Evolutionary conservation across 2,113 vertebrate genomes (phyloP).

Genomic region (Hippocampus guttulatus): DNA sequence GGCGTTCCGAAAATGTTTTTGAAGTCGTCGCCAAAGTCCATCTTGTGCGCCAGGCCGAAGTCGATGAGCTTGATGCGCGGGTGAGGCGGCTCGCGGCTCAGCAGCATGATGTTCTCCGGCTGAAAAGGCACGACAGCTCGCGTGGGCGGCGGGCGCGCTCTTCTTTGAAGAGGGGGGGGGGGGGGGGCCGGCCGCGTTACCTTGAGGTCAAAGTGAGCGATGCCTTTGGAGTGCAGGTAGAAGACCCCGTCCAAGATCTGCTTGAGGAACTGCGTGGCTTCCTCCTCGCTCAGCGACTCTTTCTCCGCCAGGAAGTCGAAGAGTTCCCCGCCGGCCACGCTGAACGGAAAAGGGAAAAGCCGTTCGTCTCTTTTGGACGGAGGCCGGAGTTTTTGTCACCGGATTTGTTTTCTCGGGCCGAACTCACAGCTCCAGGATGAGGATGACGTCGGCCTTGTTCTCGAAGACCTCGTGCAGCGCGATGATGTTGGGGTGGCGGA

Average conservation of each 20-base stretch:
- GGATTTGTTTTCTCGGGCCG: not conserved
- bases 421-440: constrained; percentile 98
- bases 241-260: constrained; percentile 96
- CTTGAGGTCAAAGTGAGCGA: constrained; percentile 98
- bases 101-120: constrained; percentile 99
- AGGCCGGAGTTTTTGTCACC: constrained; percentile 14
- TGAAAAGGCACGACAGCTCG: constrained; percentile 31
- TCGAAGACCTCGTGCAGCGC: constrained; percentile 91
- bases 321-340: constrained; percentile 94
- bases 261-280: constrained; percentile 97
- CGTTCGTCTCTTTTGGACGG: constrained; percentile 47
- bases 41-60: constrained; percentile 97
- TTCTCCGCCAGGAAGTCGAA: constrained; percentile 98
- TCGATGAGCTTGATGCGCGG: constrained; percentile 98
- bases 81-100: constrained; percentile 87
- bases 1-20: constrained; percentile 98
- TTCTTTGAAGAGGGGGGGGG: not conserved
- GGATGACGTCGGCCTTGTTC: constrained; percentile 93
- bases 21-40: constrained; percentile 96
- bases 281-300: constrained; percentile 94
- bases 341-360: constrained; percentile 50
- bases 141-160: too few relatives aligned
- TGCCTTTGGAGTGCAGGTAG: constrained; percentile 92
- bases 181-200: constrained; percentile 52
- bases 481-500: constrained; percentile 93